Percentiles rank a stretch among this genome's conserved stretches.
phyloP scores from a whole-genome alignment of 2,797 vertebrate species.

The Pampus argenteus region DNA sequence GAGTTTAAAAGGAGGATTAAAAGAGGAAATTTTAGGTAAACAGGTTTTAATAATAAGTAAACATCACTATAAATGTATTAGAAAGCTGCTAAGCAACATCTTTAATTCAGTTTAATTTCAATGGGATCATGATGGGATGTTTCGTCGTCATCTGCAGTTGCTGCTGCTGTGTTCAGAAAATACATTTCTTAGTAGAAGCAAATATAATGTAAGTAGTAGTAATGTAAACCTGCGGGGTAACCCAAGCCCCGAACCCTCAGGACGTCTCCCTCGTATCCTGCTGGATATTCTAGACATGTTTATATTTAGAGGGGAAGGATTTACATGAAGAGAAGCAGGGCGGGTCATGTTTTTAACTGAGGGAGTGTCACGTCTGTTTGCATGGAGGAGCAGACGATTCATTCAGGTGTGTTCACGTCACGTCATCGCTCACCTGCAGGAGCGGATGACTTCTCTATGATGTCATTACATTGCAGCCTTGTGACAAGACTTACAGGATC shows the following conservation, averaged over 20 bases:
- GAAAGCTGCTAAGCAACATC: background rate
- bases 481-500: background rate
- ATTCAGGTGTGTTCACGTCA: background rate
- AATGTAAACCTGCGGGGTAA: constrained; percentile 48
- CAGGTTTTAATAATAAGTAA: background rate
- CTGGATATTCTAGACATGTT: constrained; percentile 16
- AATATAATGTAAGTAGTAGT: too few species aligned
- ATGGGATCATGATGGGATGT: background rate
- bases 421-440: background rate
- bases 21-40: background rate
- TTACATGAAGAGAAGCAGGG: constrained; percentile 28
- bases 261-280: constrained; percentile 49
- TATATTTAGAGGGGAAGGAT: constrained; percentile 61
- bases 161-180: constrained; percentile 31
- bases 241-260: constrained; percentile 15
- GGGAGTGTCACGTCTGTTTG: constrained; percentile 8
- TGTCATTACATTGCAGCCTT: background rate
- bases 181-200: constrained; percentile 26
- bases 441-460: background rate
- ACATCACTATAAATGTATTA: background rate
- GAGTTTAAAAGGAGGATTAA: too few species aligned
- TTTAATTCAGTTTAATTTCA: background rate
- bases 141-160: background rate
- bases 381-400: constrained; percentile 4
- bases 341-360: constrained; percentile 19